These are phyloP conservation scores for Tautogolabrus adspersus DNA, from an alignment of 2,113 vertebrate genomes.

Conservation along the genomic window DNA sequence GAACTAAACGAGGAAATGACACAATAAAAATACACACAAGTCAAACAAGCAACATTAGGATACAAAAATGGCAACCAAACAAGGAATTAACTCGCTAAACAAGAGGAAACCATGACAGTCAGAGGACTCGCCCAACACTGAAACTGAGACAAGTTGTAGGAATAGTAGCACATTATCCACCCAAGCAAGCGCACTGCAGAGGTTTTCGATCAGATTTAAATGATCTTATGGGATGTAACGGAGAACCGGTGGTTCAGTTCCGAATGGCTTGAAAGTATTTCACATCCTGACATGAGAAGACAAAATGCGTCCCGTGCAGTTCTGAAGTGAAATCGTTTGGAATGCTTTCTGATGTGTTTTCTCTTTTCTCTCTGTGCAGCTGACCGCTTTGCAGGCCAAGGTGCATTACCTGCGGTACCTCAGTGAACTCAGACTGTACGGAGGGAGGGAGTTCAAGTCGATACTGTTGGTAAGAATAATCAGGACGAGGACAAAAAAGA, in stretches of 20 bases:
- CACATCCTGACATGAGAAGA: slow-evolving; percentile 39
- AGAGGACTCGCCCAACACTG: no score
- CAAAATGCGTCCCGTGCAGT: slow-evolving; percentile 13
- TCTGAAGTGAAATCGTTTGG: slow-evolving; percentile 31
- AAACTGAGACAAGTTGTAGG: no score
- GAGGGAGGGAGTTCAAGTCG: slow-evolving; percentile 94
- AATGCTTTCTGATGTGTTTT: slow-evolving; percentile 29
- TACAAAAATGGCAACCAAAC: no score
- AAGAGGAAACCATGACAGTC: no score
- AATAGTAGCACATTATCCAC: no score
- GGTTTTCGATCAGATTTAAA: slow-evolving; percentile 49
- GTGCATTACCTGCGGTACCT: slow-evolving; percentile 98
- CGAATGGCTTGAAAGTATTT: slow-evolving; percentile 44
- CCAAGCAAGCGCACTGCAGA: slow-evolving; percentile 4
- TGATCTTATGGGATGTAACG: slow-evolving; percentile 55
- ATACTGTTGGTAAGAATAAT: slow-evolving; percentile 89
- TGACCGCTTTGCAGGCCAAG: slow-evolving; percentile 96
- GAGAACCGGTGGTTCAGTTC: slow-evolving; percentile 57
- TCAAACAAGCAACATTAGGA: no score
- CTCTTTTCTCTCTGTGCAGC: slow-evolving; percentile 77
- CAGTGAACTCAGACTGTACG: slow-evolving; percentile 94
- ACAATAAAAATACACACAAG: no score
- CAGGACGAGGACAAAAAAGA: no score
- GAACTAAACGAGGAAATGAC: no score
- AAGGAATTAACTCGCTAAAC: no score